Evolutionary conservation across 2,888 invertebrate genomes (phyloP).

Genomic region (Chalcis sispes): DNA sequence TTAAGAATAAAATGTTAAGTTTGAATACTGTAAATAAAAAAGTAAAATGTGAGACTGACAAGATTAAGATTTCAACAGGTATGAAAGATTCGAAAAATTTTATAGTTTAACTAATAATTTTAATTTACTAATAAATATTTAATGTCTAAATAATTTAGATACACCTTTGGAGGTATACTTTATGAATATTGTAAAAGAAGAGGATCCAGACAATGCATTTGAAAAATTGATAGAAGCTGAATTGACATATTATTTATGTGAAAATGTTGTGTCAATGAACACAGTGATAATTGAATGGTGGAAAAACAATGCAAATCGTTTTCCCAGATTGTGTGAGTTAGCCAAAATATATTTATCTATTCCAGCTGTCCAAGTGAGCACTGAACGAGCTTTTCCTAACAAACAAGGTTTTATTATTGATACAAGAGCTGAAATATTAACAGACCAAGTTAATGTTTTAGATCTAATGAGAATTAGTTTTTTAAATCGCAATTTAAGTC

Average conservation of each 20-base stretch:
- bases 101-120: background rate
- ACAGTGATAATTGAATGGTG: constrained; percentile 50
- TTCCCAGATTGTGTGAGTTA: constrained; percentile 51
- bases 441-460: constrained; percentile 50
- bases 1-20: constrained; percentile 49
- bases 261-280: constrained; percentile 49
- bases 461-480: constrained; percentile 55
- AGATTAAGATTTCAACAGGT: constrained; percentile 48
- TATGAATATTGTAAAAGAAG: constrained; percentile 48
- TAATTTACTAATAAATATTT: constrained; percentile 14
- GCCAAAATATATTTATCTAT: constrained; percentile 54
- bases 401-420: constrained; percentile 51
- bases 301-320: constrained; percentile 46
- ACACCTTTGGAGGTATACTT: constrained; percentile 47
- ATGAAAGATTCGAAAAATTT: background rate
- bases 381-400: constrained; percentile 56
- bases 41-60: constrained; percentile 13
- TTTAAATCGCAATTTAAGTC: constrained; percentile 49
- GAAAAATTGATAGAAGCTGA: constrained; percentile 53
- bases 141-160: constrained; percentile 34
- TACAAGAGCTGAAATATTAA: constrained; percentile 49
- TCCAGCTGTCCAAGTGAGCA: constrained; percentile 56
- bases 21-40: constrained; percentile 8
- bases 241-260: constrained; percentile 50
- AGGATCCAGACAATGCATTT: constrained; percentile 5